Evolutionary conservation across 2,888 invertebrate genomes (phyloP).

Genomic region (Trichopria drosophilae): DNA sequence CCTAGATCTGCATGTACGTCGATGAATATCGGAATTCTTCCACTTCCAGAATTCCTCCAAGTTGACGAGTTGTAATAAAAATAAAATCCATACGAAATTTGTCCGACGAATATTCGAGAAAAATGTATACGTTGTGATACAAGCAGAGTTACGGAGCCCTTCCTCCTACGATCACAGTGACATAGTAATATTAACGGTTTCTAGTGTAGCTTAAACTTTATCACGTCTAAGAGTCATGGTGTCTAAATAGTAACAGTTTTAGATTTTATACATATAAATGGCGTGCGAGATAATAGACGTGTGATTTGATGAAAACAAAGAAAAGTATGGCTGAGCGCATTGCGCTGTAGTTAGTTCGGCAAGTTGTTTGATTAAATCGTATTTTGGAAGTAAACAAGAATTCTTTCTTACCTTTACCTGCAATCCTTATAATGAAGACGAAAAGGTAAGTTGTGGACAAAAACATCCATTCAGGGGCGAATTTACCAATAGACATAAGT

Average conservation of each 20-base stretch:
- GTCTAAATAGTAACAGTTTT: slow-evolving; percentile 54
- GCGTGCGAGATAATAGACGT: slow-evolving; percentile 44
- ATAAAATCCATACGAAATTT: too few relatives aligned
- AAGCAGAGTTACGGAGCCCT: background rate
- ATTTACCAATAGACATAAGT: too few relatives aligned
- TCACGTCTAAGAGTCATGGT: slow-evolving; percentile 52
- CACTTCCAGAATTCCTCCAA: too few relatives aligned
- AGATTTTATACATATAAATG: slow-evolving; percentile 54
- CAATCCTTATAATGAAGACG: background rate
- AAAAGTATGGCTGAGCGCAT: slow-evolving; percentile 44
- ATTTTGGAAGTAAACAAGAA: slow-evolving; percentile 54
- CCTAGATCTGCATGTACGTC: too few relatives aligned
- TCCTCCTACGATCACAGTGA: background rate
- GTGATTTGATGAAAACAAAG: slow-evolving; percentile 39
- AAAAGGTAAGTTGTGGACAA: slow-evolving; percentile 1
- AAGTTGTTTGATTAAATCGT: slow-evolving; percentile 55
- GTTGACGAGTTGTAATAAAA: too few relatives aligned
- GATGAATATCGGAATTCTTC: too few relatives aligned
- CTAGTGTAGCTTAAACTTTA: slow-evolving; percentile 48
- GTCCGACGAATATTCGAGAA: too few relatives aligned
- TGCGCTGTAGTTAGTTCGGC: slow-evolving; percentile 52
- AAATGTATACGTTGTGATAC: slow-evolving; percentile 7
- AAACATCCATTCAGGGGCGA: too few relatives aligned
- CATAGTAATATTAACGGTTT: slow-evolving; percentile 26
- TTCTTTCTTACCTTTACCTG: background rate